phyloP scores from a whole-genome alignment of 2,113 vertebrate genomes.

The Cebidichthys violaceus region DNA sequence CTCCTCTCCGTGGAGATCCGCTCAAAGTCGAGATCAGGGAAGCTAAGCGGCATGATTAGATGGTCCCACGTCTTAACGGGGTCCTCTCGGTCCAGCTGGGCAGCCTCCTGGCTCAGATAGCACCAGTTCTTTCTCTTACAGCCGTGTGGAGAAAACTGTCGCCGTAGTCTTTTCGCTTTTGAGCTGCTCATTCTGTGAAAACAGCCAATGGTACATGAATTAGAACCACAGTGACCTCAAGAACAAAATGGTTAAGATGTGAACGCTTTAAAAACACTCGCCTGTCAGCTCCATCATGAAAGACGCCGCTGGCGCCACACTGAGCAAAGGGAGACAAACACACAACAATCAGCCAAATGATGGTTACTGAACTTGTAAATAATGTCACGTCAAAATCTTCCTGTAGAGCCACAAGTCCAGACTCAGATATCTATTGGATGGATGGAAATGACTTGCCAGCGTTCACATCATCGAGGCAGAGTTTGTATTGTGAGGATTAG shows the following conservation, averaged over 20 bases:
- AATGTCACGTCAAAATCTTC: background rate
- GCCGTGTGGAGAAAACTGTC: slow-evolving; percentile 84
- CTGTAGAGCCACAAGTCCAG: background rate
- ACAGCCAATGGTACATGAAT: slow-evolving; percentile 13
- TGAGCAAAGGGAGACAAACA: slow-evolving; percentile 64
- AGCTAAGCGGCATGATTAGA: slow-evolving; percentile 80
- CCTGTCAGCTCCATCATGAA: slow-evolving; percentile 87
- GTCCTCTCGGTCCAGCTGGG: slow-evolving; percentile 78
- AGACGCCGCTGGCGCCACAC: slow-evolving; percentile 79
- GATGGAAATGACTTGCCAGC: background rate
- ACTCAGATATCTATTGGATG: background rate
- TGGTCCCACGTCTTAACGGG: slow-evolving; percentile 88
- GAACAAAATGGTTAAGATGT: background rate
- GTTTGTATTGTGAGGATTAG: background rate
- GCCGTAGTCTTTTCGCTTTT: slow-evolving; percentile 81
- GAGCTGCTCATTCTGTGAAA: slow-evolving; percentile 46
- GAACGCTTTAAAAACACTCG: slow-evolving; percentile 65
- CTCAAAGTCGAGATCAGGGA: slow-evolving; percentile 82
- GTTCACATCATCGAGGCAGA: background rate
- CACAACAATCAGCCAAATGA: background rate
- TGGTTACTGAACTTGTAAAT: background rate
- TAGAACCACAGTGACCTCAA: background rate
- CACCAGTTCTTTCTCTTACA: slow-evolving; percentile 82
- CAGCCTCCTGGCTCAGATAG: slow-evolving; percentile 85
- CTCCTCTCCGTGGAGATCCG: slow-evolving; percentile 88